Evolutionary conservation across 2,888 invertebrate species (phyloP).

Genomic region (Lucinisca nassula): DNA sequence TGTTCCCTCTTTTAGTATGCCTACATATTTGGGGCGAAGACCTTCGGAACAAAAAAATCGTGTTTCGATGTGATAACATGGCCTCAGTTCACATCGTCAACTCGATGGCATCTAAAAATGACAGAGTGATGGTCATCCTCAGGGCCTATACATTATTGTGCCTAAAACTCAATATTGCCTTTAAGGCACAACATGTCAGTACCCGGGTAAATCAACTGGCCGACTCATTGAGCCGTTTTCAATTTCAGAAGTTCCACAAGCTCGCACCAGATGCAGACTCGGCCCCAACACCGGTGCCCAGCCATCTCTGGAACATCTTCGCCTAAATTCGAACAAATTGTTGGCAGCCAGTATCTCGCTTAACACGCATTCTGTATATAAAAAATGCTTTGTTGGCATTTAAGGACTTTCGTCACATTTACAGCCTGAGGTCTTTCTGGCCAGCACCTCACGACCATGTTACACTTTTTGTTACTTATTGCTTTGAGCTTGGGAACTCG

Average conservation of each 20-base stretch:
- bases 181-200: conserved; percentile 29
- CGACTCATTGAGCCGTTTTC: conserved; percentile 20
- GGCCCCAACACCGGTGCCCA: conserved; percentile 12
- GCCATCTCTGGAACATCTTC: conserved; percentile 39
- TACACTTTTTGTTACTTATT: conserved; percentile 15
- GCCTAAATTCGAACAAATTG: not conserved
- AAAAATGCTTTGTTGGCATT: conserved; percentile 12
- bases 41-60: conserved; percentile 22
- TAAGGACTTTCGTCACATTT: not conserved
- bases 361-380: conserved; percentile 17
- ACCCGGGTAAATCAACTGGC: not conserved
- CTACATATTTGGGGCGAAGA: conserved; percentile 18
- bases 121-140: conserved; percentile 2
- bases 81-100: conserved; percentile 28
- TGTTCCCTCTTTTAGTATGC: conserved; percentile 28
- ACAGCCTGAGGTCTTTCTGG: not conserved
- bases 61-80: conserved; percentile 20
- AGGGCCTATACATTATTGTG: conserved; percentile 18
- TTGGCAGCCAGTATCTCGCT: not conserved
- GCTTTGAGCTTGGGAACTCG: conserved; percentile 11
- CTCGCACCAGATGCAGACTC: conserved; percentile 24
- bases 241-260: conserved; percentile 16
- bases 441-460: conserved; percentile 14
- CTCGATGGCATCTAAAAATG: conserved; percentile 34
- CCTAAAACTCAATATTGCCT: conserved; percentile 10